These are phyloP conservation scores for Rhodeus uyekii DNA, from an alignment of 2,797 vertebrate genomes.

Conservation along the genomic window DNA sequence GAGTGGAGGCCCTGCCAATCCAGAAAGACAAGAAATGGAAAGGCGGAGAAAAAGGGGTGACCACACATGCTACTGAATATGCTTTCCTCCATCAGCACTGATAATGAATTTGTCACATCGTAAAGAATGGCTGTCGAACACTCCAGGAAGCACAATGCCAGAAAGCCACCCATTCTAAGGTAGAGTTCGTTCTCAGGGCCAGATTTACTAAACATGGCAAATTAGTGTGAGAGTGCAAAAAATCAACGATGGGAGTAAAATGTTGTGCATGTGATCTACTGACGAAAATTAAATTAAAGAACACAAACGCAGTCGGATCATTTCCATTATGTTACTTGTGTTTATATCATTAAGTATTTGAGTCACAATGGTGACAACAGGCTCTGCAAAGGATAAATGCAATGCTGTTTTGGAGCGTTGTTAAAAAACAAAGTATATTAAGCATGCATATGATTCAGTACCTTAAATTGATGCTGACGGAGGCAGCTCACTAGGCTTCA, in stretches of 20 bases:
- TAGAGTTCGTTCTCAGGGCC: neutral
- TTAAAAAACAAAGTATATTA: neutral
- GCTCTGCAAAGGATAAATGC: too few relatives aligned
- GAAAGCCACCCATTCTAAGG: neutral
- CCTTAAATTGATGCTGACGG: neutral
- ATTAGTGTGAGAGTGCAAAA: too few relatives aligned
- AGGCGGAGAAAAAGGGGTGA: slow-evolving; percentile 7
- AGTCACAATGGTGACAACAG: too few relatives aligned
- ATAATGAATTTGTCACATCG: slow-evolving; percentile 19
- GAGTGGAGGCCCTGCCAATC: slow-evolving; percentile 65
- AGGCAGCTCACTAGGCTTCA: neutral
- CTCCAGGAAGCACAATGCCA: neutral
- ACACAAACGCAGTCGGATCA: too few relatives aligned
- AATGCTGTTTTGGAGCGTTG: neutral
- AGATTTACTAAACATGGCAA: too few relatives aligned
- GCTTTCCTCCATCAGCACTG: neutral
- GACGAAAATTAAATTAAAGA: too few relatives aligned
- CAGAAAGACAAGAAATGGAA: slow-evolving; percentile 30
- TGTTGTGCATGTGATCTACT: too few relatives aligned
- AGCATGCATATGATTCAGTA: neutral
- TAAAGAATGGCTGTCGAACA: slow-evolving; percentile 31
- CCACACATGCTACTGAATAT: slow-evolving; percentile 7
- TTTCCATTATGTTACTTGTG: too few relatives aligned
- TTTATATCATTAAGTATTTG: too few relatives aligned
- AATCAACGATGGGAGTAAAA: too few relatives aligned